phyloP scores from a whole-genome alignment of 2,113 vertebrate species.

The Petrocephalus microphthalmus region DNA sequence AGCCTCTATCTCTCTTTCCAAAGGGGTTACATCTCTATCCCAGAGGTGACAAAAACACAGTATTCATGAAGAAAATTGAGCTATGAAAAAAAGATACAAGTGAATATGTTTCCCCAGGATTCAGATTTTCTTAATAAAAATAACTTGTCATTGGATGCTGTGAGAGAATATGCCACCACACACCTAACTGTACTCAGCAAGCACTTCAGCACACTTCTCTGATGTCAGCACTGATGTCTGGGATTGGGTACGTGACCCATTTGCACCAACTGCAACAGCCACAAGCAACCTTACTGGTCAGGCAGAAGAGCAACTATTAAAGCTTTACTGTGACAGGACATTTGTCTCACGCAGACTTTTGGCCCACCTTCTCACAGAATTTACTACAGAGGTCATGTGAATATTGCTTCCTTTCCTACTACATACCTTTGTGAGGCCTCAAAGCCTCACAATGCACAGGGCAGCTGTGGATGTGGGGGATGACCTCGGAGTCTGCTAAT shows the following conservation, averaged over 20 bases:
- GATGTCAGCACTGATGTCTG: constrained; percentile 23
- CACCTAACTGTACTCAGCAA: constrained; percentile 27
- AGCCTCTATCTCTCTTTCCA: constrained; percentile 20
- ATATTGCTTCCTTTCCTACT: constrained; percentile 27
- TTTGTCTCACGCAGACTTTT: constrained; percentile 24
- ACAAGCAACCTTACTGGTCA: not conserved
- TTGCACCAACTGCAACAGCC: constrained; percentile 2
- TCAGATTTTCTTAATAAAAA: constrained; percentile 23
- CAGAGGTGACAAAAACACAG: constrained; percentile 27
- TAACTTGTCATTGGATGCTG: constrained; percentile 12
- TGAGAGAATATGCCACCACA: constrained; percentile 14
- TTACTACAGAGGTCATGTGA: constrained; percentile 20
- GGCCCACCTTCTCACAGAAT: constrained; percentile 22
- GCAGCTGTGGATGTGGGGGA: constrained; percentile 23
- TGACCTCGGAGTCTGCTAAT: constrained; percentile 18
- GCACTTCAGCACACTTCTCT: constrained; percentile 25
- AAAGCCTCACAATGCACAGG: constrained; percentile 16
- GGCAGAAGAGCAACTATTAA: not conserved
- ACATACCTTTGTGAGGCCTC: constrained; percentile 22
- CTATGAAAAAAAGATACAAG: constrained; percentile 8
- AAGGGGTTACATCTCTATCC: constrained; percentile 15
- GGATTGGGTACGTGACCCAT: constrained; percentile 26
- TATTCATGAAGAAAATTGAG: constrained; percentile 26
- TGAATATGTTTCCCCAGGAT: constrained; percentile 13
- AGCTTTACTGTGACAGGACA: constrained; percentile 25